Percentiles rank a stretch among this genome's conserved stretches.
Evolutionary conservation across 2,797 vertebrate species (phyloP).

Genomic region (Xiphophorus birchmanni): DNA sequence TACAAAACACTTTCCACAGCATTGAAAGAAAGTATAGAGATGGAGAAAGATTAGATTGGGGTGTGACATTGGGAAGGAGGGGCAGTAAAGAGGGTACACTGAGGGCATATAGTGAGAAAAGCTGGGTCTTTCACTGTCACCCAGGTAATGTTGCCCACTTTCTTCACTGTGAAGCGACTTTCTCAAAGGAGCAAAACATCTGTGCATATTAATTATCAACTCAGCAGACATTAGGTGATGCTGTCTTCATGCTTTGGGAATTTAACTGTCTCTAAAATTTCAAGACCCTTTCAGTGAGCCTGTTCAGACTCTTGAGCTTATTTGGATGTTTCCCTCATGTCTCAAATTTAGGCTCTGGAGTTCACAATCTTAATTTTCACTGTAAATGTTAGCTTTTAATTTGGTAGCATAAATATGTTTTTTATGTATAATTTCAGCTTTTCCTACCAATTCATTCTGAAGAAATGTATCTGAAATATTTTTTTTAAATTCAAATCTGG

Average conservation of each 20-base stretch:
- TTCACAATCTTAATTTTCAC: background rate
- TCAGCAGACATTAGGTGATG: constrained; percentile 15
- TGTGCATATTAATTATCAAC: constrained; percentile 52
- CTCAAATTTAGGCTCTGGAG: background rate
- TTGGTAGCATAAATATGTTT: background rate
- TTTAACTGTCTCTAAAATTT: background rate
- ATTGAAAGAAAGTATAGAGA: constrained; percentile 41
- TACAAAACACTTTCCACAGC: constrained; percentile 66
- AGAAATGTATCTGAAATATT: background rate
- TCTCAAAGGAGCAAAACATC: constrained; percentile 62
- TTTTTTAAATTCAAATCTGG: background rate
- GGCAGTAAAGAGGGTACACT: constrained; percentile 1
- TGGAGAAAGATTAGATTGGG: constrained; percentile 4
- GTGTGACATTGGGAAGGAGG: constrained; percentile 2
- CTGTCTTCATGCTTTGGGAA: background rate
- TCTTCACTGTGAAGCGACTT: constrained; percentile 49
- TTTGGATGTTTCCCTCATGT: background rate
- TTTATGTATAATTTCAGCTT: background rate
- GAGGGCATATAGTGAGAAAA: constrained; percentile 3
- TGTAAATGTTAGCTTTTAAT: background rate
- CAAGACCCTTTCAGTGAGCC: background rate
- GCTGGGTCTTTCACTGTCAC: constrained; percentile 42
- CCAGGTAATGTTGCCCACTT: constrained; percentile 29
- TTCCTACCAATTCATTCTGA: background rate
- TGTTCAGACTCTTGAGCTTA: background rate